Evolutionary conservation across 2,113 vertebrate genomes (phyloP), one percentile per base, ranked within the genome.

Genomic region (Ameiurus melas): DNA sequence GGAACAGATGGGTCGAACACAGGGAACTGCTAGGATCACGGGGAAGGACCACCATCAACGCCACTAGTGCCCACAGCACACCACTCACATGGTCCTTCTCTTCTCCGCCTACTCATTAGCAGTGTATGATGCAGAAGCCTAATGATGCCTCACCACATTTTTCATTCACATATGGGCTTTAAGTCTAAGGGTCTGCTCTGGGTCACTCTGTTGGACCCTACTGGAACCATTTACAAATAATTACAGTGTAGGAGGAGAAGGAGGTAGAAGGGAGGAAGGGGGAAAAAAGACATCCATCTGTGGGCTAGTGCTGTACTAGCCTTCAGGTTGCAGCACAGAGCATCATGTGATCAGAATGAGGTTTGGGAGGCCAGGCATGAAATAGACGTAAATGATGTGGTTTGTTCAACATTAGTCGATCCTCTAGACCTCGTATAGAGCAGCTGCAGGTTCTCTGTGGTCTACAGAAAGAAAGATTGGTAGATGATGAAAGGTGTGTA

Each of bases 171-270:
- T 93, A 94, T 94, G 93, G 90, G 92, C 36, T 19, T 87, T 78
- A 85, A 91, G 91, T 90, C 90, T 93, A 91, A 91, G 91, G 91
- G 90, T 91, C 91, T 91, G 90, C 91, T 94, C 90, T 92, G 84
- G 91, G 87, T 89, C 83, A 71, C 60, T 88, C 80, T 51, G 39
- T 85, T 85, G 91, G 92, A 89, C 93, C 93, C 90, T 88, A 92
- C 94, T 95, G 93, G 94, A 94, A 95, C 92, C 95, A 93, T 95
- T 96, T 95, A 95, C 93, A 94, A 94, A 94, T 94, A 94, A 95
- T 92, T 92, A 93, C 86, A 93, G 93, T 92, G 89, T 91, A 17
- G 57, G 33, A 62, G 90, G 71, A 88, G 78, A 87, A 87, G 30
- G 78, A 83, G 86, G 53, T 81, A 64, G 71, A 84, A 85, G 66